Evolutionary conservation across 2,797 vertebrate genomes (phyloP).

Genomic region (Enteromius paludinosus): DNA sequence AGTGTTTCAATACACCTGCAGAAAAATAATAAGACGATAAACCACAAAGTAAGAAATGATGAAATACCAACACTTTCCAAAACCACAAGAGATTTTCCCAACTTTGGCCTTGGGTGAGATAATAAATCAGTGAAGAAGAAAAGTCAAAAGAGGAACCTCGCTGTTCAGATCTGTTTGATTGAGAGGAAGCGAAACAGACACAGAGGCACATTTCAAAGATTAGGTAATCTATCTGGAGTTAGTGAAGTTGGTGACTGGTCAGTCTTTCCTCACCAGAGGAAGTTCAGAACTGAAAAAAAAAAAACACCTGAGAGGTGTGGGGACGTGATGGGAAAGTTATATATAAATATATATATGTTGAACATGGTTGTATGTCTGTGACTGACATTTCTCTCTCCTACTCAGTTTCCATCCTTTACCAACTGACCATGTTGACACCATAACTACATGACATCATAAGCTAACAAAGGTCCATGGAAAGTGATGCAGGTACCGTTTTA

Average conservation of each 20-base stretch:
- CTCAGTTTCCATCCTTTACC: slow-evolving; percentile 23
- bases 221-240: not conserved
- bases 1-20: slow-evolving; percentile 29
- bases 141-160: not conserved
- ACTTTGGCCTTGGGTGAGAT: slow-evolving; percentile 13
- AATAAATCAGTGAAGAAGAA: not conserved
- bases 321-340: not conserved
- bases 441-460: not conserved
- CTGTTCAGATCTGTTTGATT: not conserved
- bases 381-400: slow-evolving; percentile 22
- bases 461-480: not conserved
- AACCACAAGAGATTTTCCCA: slow-evolving; percentile 32
- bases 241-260: not conserved
- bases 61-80: slow-evolving; percentile 48
- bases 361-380: not conserved
- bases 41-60: slow-evolving; percentile 15
- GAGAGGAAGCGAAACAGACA: slow-evolving; percentile 10
- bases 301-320: not conserved
- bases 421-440: not conserved
- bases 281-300: not conserved
- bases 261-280: not conserved
- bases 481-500: no score
- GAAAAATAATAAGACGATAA: slow-evolving; percentile 21
- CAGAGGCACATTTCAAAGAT: not conserved
- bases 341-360: no score